Evolutionary conservation across 2,888 invertebrate species (phyloP).

Genomic region (Hoplodrina blanda): DNA sequence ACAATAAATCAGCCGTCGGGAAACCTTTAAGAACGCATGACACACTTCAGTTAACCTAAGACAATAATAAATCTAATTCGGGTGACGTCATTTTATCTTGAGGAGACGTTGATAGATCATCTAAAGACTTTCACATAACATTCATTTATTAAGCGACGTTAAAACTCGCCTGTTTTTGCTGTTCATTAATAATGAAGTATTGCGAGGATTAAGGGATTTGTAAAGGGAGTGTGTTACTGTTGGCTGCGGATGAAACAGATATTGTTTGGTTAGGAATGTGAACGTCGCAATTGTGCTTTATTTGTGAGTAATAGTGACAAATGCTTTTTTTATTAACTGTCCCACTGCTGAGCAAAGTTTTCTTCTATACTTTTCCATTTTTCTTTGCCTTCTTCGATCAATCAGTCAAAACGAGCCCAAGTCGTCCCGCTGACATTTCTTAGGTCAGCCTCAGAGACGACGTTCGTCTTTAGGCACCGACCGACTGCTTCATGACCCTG

Average conservation of each 20-base stretch:
- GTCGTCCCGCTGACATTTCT: too few relatives aligned
- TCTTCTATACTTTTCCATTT: too few relatives aligned
- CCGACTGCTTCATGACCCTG: too few relatives aligned
- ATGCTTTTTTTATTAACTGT: not conserved
- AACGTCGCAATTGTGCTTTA: not conserved
- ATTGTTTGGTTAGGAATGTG: constrained; percentile 1
- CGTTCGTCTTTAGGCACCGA: too few relatives aligned
- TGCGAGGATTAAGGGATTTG: constrained; percentile 54
- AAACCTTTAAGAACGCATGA: constrained; percentile 76
- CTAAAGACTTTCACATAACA: constrained; percentile 74
- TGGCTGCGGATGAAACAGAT: constrained; percentile 1
- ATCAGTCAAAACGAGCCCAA: too few relatives aligned
- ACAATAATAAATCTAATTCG: constrained; percentile 82
- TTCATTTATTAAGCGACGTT: constrained; percentile 79
- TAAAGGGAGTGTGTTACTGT: constrained; percentile 16
- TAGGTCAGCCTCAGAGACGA: too few relatives aligned
- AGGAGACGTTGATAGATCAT: constrained; percentile 81
- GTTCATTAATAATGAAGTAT: constrained; percentile 65
- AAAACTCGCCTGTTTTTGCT: constrained; percentile 68
- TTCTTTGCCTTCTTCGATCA: too few relatives aligned
- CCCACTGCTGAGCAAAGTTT: too few relatives aligned
- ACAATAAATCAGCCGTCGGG: constrained; percentile 77
- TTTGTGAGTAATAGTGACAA: not conserved
- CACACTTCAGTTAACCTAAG: constrained; percentile 76
- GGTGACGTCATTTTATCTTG: constrained; percentile 70